Base-by-base conservation (phyloP, 2,113 vertebrate genomes). In the Orientallactaga bullata region DNA sequence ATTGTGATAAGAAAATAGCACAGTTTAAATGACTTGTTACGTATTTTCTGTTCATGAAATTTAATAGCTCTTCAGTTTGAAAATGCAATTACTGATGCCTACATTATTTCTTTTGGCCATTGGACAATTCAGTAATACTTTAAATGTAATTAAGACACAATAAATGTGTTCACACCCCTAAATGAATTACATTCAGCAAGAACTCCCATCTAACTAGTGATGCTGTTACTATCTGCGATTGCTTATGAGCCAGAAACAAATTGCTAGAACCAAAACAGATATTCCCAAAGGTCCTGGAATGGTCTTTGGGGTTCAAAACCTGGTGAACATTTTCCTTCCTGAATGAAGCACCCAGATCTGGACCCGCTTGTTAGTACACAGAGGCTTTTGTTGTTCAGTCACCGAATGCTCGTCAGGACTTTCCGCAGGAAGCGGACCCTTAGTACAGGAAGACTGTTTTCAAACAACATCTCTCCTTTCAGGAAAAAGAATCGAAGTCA, bases 121-220 rank as follows among this genome's bases (percentile, higher is more conserved):
- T 39, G n/a, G 87, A 95, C 77, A 93, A 95, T 85, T 97, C 89
- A 94, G 16, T 90, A 95, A 89, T 35, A 89, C 47, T 68, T 55
- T 63, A 65, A 96, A 95, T 95, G 76, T 79, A 93, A 85, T 87
- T 93, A 32, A 77, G 71, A 58, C 35, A 90, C 73, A 37, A 80
- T 55, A 79, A 81, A 83, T 23, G 63, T 74, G n/a, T 85, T 96
- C 95, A 85, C 92, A 95, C 84, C 71, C 84, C 78, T 96, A 92
- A 96, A 79, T 91, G 80, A 95, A 95, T 95, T 78, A 95, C 18
- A 82, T 24, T 78, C 79, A 89, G 58, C 47, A 76, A 47, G 65
- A 32, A 88, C 72, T 66, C 80, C 85, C 47, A 91, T 87, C 89
- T 93, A 89, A 85, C 93, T 96, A 91, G 81, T 65, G 95, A 89